Evolutionary conservation across 2,888 invertebrate genomes (phyloP), one percentile per base, ranked within the genome.

Genomic region (Tuberolachnus salignus): DNA sequence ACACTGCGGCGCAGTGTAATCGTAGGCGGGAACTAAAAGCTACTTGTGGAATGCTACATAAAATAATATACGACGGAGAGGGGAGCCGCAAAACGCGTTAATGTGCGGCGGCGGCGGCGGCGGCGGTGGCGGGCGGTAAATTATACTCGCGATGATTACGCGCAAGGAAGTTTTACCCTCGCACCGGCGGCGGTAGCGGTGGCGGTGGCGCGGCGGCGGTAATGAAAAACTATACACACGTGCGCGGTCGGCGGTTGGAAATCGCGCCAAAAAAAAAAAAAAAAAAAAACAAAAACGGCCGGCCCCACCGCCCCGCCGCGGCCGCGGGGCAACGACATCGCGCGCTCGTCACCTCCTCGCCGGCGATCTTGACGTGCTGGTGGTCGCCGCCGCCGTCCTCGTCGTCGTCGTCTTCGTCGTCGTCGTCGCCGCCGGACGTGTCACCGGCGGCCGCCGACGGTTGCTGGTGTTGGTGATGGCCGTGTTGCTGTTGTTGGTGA

Each of bases 221-320:
- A 72, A 72, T 72, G 72, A 72, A 72, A 61, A 49, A 26, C 49
- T 34, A 19, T 49, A 71, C 46, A 14, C 72, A 72, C 72, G 72
- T 72, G 72, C 59, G 59, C 72, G 1, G 70, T 19, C 53, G 42
- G 26, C 34, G 46, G 21, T 21, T 49, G 14, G 59, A 61, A 72
- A 72, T 49, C 72, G 59, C 72, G 59, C 59, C 70, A 70, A 70
- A 66, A 70, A 67, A n/a, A n/a, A n/a, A n/a, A n/a, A n/a, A n/a
- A n/a, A n/a, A n/a, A n/a, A n/a, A n/a, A n/a, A n/a, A n/a, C n/a
- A n/a, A n/a, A n/a, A n/a, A 1, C 4, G 23, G 44, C 66, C 63
- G 11, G 9, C 1, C 59, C 0, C n/a, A 3, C 23, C 46, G 44
- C 6, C 42, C 61, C 34, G 16, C 61, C 26, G 13, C 63, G 19